Percentiles rank a stretch among this genome's conserved stretches.
Conservation (phyloP, 2,113 vertebrate species). For the Bolborhynchus lineola region DNA sequence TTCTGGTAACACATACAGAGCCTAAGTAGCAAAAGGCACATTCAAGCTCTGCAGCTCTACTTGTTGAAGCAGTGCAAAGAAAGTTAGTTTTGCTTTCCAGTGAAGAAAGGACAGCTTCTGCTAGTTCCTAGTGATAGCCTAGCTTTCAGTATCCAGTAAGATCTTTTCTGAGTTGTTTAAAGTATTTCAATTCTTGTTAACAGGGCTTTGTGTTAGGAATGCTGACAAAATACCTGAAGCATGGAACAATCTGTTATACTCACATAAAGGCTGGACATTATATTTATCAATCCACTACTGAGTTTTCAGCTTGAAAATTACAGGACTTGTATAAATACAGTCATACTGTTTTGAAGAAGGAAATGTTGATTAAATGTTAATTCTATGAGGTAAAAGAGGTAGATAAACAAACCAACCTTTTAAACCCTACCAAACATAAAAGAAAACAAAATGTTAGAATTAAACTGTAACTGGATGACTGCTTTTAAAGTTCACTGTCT, state of each 20-base stretch:
- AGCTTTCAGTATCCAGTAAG: background rate
- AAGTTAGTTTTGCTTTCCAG: background rate
- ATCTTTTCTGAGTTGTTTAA: background rate
- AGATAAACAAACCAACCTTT: background rate
- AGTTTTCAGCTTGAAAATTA: slow-evolving; percentile 20
- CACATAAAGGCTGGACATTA: background rate
- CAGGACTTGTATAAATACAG: background rate
- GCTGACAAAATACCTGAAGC: background rate
- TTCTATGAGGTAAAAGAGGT: background rate
- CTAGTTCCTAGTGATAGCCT: background rate
- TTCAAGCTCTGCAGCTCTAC: background rate
- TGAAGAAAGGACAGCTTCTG: background rate
- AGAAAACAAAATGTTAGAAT: background rate
- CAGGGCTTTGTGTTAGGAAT: background rate
- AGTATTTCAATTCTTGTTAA: background rate
- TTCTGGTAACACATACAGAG: background rate
- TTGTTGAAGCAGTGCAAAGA: background rate
- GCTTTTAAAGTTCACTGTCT: background rate
- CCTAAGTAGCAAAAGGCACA: background rate
- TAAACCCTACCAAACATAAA: background rate
- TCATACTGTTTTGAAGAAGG: background rate
- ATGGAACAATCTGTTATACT: background rate
- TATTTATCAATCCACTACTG: background rate
- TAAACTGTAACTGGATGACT: background rate
- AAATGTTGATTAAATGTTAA: background rate